phyloP scores from a whole-genome alignment of 2,888 invertebrate genomes.

The Belgica antarctica region DNA sequence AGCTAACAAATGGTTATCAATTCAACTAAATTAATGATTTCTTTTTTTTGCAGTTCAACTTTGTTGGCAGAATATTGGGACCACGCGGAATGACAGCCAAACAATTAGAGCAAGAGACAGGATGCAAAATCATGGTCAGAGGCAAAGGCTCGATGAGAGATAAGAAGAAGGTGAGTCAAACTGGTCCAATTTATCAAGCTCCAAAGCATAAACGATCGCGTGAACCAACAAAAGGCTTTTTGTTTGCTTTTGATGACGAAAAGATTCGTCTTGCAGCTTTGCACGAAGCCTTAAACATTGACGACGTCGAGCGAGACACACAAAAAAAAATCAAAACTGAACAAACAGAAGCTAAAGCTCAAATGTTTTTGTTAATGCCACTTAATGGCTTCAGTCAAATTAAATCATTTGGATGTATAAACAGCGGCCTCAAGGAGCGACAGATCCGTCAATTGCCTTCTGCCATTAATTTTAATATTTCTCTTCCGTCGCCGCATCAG shows the following conservation, averaged over 20 bases:
- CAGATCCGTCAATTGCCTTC: conserved; percentile 11
- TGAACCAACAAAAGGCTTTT: too few relatives aligned
- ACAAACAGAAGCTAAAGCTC: conserved; percentile 5
- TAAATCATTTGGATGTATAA: conserved; percentile 27
- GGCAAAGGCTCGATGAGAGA: conserved; percentile 99
- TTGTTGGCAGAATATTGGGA: conserved; percentile 98
- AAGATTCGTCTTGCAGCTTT: too few relatives aligned
- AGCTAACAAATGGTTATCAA: too few relatives aligned
- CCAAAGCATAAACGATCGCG: too few relatives aligned
- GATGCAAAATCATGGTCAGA: conserved; percentile 99
- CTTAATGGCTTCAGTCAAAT: conserved; percentile 32
- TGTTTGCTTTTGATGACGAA: too few relatives aligned
- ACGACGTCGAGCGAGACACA: too few relatives aligned
- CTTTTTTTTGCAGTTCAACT: conserved; percentile 89
- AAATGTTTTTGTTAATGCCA: conserved; percentile 23
- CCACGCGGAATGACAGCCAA: conserved; percentile 99
- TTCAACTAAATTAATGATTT: too few relatives aligned
- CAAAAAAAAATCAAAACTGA: too few relatives aligned
- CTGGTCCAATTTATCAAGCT: background rate
- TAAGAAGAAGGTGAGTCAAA: conserved; percentile 89
- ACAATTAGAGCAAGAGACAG: conserved; percentile 99
- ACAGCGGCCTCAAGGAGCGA: background rate
- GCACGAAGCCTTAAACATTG: too few relatives aligned
- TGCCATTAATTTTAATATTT: background rate
- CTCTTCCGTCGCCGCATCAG: background rate